Conservation (phyloP, 2,113 vertebrate species). For the Chamaetylas fuelleborni region DNA sequence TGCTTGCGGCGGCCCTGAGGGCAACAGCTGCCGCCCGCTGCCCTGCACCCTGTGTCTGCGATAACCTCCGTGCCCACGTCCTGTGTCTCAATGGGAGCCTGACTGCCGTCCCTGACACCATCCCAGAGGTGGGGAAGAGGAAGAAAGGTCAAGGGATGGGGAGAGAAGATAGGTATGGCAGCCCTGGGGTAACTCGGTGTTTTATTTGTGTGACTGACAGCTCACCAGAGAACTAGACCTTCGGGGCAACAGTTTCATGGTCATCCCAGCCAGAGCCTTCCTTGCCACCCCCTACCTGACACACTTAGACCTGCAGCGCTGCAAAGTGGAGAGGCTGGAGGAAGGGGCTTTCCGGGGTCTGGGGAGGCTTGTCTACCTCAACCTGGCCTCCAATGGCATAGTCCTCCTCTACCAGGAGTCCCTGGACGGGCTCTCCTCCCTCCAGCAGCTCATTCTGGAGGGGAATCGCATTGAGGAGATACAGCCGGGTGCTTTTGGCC, state of each 20-base stretch:
- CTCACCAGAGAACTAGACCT: slow-evolving; percentile 88
- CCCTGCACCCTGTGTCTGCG: slow-evolving; percentile 82
- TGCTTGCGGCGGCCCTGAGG: neutral
- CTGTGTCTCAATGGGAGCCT: slow-evolving; percentile 85
- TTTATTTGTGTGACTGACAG: slow-evolving; percentile 53
- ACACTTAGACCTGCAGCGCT: slow-evolving; percentile 84
- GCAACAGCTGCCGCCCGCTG: slow-evolving; percentile 51
- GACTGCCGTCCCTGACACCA: slow-evolving; percentile 73
- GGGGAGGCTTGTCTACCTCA: slow-evolving; percentile 86
- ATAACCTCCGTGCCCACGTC: slow-evolving; percentile 82
- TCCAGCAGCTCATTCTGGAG: slow-evolving; percentile 85
- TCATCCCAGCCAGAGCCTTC: slow-evolving; percentile 78
- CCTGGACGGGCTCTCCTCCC: slow-evolving; percentile 85
- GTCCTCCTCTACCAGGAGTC: slow-evolving; percentile 88
- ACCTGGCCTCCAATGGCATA: slow-evolving; percentile 86
- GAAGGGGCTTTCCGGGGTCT: slow-evolving; percentile 91
- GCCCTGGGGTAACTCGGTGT: neutral
- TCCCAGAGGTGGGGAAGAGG: slow-evolving; percentile 81
- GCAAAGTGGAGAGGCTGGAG: slow-evolving; percentile 80
- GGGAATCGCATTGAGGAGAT: slow-evolving; percentile 89
- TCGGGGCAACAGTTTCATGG: slow-evolving; percentile 78
- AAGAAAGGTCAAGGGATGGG: fast-evolving
- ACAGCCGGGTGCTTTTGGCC: slow-evolving; percentile 85
- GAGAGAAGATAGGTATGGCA: neutral
- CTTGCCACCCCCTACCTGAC: slow-evolving; percentile 83